These are phyloP conservation scores for Platyrinchus mystaceus DNA, from an alignment of 2,797 vertebrate genomes.

Conservation along the genomic window DNA sequence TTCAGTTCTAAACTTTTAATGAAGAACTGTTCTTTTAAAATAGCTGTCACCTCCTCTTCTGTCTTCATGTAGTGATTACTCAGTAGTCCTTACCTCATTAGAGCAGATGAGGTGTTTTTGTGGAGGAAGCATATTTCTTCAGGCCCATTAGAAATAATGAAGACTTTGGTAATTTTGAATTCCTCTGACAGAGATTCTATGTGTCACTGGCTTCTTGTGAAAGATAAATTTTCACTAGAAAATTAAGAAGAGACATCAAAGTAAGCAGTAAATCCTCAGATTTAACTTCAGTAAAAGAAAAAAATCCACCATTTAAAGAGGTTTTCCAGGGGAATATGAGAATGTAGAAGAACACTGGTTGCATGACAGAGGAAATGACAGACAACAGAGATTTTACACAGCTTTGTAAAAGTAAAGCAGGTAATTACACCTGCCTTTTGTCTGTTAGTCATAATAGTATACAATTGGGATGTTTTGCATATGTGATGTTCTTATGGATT, in stretches of 20 bases:
- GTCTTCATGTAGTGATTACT: not conserved
- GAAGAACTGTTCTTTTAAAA: not conserved
- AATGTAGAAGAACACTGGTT: not conserved
- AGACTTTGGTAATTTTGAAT: not conserved
- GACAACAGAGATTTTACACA: not conserved
- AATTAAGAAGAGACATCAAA: not conserved
- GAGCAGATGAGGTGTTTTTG: not conserved
- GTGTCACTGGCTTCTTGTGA: not conserved
- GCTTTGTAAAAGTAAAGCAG: not conserved
- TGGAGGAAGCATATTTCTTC: not conserved
- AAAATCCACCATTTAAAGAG: not conserved
- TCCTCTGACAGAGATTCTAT: not conserved
- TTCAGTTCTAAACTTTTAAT: not conserved
- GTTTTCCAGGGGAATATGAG: not conserved
- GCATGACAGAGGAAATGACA: not conserved
- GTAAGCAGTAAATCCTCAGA: not conserved
- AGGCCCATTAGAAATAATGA: not conserved
- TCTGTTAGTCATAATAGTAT: not conserved
- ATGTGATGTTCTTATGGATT: not conserved
- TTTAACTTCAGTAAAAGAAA: not conserved
- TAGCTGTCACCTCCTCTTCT: not conserved
- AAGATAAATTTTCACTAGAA: not conserved
- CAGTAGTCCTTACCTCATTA: not conserved
- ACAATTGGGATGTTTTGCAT: not conserved
- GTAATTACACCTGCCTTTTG: not conserved